Evolutionary conservation across 2,888 invertebrate genomes (phyloP), one percentile per base, ranked within the genome.

Genomic region (Tethea ocularis): DNA sequence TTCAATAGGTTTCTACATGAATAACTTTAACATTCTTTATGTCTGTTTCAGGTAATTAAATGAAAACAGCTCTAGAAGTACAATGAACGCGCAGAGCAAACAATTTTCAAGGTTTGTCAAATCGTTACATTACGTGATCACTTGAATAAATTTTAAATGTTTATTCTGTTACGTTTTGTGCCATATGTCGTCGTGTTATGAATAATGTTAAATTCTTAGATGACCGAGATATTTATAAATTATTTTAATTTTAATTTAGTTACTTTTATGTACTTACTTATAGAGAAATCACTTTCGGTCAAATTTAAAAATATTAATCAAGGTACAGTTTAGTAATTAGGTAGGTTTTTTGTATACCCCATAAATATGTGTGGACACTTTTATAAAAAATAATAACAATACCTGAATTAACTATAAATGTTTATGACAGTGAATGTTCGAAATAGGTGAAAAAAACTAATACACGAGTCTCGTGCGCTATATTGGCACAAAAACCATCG

Each of bases 41-140:
- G 71, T 78, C 75, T 84, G 81, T 89, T 87, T 73, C 88, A 88
- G 89, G 89, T 88, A 87, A 83, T 80, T 68, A 74, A 65, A 69
- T 61, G 66, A 70, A 68, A 66, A 66, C 63, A 59, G 61, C 57
- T 60, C 57, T 66, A 59, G 62, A 61, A 67, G 65, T 58, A 61
- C 64, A 71, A 60, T 66, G 55, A 67, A 66, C 70, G 60, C 52
- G 60, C 51, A 51, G 56, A 55, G 59, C 63, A 57, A 54, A 33
- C 60, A 52, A 57, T 62, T 67, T 76, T 75, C 77, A 83, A 84
- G 86, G 84, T 84, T 82, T 72, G 78, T 75, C 72, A 57, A 64
- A 53, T 71, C 67, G 11, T 68, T 62, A 71, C 67, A 61, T 71
- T 61, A 66, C 66, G 67, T 69, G 70, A 77, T 75, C 84, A 87